Percentiles rank a stretch among this genome's conserved stretches.
phyloP scores from a whole-genome alignment of 1,140 invertebrate species.

The Zaprionus capensis region DNA sequence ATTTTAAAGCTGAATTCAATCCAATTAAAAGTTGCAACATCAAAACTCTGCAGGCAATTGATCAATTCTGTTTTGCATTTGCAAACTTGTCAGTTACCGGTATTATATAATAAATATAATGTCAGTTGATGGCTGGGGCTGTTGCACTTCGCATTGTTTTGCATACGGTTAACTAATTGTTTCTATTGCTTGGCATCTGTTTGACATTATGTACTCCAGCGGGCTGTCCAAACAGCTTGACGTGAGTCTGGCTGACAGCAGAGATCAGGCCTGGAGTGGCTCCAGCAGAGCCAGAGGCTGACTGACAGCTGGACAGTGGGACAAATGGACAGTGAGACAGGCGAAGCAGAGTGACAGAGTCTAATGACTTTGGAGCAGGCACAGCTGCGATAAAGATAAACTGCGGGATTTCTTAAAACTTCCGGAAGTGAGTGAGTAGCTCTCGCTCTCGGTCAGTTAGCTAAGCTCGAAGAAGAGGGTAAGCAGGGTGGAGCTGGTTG shows the following conservation, averaged over 20 bases:
- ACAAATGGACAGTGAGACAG: neutral
- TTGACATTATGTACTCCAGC: slow-evolving; percentile 41
- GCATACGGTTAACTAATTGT: slow-evolving; percentile 21
- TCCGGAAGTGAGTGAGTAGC: slow-evolving; percentile 75
- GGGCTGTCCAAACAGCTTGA: slow-evolving; percentile 45
- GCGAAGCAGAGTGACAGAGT: slow-evolving; percentile 7
- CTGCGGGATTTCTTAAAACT: slow-evolving; percentile 38
- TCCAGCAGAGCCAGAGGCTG: slow-evolving; percentile 10
- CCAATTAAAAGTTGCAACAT: too few relatives aligned
- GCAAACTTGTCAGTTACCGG: neutral
- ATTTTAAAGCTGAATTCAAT: too few relatives aligned
- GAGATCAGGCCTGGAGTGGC: slow-evolving; percentile 40
- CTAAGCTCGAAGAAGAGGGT: neutral
- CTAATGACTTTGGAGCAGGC: slow-evolving; percentile 38
- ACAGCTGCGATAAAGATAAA: slow-evolving; percentile 53
- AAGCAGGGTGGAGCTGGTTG: neutral
- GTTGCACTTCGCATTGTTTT: slow-evolving; percentile 2
- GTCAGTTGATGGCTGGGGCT: neutral
- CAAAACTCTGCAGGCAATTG: neutral
- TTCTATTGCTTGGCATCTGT: slow-evolving; percentile 32
- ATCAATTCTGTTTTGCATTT: too few relatives aligned
- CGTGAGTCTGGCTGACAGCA: slow-evolving; percentile 39
- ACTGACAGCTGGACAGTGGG: neutral
- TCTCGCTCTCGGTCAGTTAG: slow-evolving; percentile 39
- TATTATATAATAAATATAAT: neutral